Conservation (phyloP, 1,140 invertebrate species). For the Eurosta solidaginis region DNA sequence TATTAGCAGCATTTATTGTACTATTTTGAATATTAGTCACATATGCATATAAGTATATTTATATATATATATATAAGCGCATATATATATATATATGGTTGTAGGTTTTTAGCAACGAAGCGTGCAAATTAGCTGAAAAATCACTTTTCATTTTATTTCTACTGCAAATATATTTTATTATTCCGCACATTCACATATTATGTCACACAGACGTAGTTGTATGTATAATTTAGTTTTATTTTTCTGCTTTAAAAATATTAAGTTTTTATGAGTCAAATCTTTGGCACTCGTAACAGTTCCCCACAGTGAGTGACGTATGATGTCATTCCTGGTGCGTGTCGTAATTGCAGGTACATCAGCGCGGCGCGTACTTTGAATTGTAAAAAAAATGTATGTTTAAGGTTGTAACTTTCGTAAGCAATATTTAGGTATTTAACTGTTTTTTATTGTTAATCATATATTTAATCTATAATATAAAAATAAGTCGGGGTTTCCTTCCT, state of each 20-base stretch:
- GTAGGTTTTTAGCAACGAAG: slow-evolving; percentile 5
- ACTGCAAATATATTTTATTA: not conserved
- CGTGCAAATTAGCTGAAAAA: not conserved
- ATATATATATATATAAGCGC: too few relatives aligned
- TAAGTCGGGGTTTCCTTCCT: too few relatives aligned
- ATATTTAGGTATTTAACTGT: too few relatives aligned
- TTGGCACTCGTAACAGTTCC: not conserved
- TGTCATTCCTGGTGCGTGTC: not conserved
- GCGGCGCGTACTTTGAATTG: not conserved
- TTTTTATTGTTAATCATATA: too few relatives aligned
- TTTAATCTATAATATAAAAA: too few relatives aligned
- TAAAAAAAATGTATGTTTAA: not conserved
- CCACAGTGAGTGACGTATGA: slow-evolving; percentile 15
- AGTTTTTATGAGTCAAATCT: not conserved
- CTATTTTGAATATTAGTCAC: slow-evolving; percentile 10
- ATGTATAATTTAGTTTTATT: not conserved
- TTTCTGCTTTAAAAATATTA: not conserved
- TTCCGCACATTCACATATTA: not conserved
- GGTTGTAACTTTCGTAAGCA: not conserved
- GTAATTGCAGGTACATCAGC: not conserved
- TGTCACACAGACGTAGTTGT: not conserved
- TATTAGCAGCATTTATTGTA: too few relatives aligned
- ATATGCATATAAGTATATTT: too few relatives aligned
- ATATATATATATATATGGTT: too few relatives aligned
- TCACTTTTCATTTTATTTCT: slow-evolving; percentile 13